These are phyloP conservation scores for Tetrapedia diversipes DNA, from an alignment of 2,888 invertebrate species.

Conservation along the genomic window DNA sequence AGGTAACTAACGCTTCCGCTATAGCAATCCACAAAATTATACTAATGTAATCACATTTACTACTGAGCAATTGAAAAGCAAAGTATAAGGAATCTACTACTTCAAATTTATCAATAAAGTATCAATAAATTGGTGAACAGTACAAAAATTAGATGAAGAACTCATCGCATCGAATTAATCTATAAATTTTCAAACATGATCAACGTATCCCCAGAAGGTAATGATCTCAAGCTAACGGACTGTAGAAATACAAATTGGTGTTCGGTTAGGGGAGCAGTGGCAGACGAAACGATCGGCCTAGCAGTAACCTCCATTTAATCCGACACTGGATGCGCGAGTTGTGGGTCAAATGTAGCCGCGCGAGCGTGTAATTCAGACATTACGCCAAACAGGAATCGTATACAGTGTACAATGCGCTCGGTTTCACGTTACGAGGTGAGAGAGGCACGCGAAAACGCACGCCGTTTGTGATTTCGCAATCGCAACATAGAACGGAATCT, in stretches of 20 bases:
- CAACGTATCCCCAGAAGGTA: too few species aligned
- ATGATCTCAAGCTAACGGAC: too few species aligned
- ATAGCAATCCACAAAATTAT: too few species aligned
- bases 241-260: not conserved
- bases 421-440: conserved; percentile 77
- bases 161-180: too few species aligned
- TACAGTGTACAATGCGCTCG: conserved; percentile 70
- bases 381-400: conserved; percentile 64
- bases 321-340: conserved; percentile 43
- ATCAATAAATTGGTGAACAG: too few species aligned
- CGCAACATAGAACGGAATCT: conserved; percentile 20
- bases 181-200: not conserved
- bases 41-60: too few species aligned
- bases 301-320: conserved; percentile 32
- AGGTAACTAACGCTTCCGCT: too few species aligned
- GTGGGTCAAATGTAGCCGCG: conserved; percentile 60
- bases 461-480: conserved; percentile 51
- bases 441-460: conserved; percentile 57
- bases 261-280: not conserved
- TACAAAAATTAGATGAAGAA: too few species aligned
- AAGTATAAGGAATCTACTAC: too few species aligned
- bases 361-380: conserved; percentile 72
- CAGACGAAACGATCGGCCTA: not conserved
- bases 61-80: too few species aligned
- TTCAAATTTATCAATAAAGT: too few species aligned